A percentile compares a stretch with the other conserved stretches of the same genome.
Conservation (phyloP, 2,113 vertebrate species). For the Amblyopsis rosae region DNA sequence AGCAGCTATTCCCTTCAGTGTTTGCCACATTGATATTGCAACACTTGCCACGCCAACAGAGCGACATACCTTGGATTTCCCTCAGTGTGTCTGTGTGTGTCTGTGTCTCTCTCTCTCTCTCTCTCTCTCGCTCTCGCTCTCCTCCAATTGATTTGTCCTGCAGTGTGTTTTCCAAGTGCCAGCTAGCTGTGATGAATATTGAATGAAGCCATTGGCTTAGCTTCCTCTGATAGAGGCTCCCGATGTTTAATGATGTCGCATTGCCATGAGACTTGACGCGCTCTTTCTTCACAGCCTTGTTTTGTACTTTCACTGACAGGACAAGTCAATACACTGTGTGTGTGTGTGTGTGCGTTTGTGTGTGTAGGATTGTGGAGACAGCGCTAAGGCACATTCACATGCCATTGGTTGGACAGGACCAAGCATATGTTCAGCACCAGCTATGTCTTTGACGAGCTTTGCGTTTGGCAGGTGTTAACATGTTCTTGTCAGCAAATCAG, state of each 20-base stretch:
- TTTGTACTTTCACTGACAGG: constrained; percentile 38
- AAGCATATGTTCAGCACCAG: constrained; percentile 2
- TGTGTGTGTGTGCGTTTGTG: constrained; percentile 9
- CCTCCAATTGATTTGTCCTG: constrained; percentile 35
- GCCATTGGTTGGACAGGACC: constrained; percentile 6
- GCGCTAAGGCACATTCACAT: constrained; percentile 1
- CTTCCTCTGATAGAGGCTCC: constrained; percentile 26
- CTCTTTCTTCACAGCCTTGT: constrained; percentile 13
- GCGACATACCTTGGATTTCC: constrained; percentile 19
- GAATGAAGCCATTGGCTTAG: constrained; percentile 29
- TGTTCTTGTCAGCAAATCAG: neutral
- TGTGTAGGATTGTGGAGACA: neutral
- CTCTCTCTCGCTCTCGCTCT: constrained; percentile 4
- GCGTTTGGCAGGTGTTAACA: constrained; percentile 23
- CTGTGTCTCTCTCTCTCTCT: neutral
- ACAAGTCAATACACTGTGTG: constrained; percentile 20
- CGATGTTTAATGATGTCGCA: constrained; percentile 39
- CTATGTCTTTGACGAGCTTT: neutral
- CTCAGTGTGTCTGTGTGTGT: neutral
- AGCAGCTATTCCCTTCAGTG: constrained; percentile 8
- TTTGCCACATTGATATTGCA: constrained; percentile 4
- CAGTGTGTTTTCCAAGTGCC: constrained; percentile 10
- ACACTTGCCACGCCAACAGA: neutral
- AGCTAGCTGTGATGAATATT: constrained; percentile 44
- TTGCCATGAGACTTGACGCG: constrained; percentile 1